A percentile compares a stretch with the other conserved stretches of the same genome.
Conservation (phyloP, 2,797 vertebrate species). For the Alfaro cultratus region DNA sequence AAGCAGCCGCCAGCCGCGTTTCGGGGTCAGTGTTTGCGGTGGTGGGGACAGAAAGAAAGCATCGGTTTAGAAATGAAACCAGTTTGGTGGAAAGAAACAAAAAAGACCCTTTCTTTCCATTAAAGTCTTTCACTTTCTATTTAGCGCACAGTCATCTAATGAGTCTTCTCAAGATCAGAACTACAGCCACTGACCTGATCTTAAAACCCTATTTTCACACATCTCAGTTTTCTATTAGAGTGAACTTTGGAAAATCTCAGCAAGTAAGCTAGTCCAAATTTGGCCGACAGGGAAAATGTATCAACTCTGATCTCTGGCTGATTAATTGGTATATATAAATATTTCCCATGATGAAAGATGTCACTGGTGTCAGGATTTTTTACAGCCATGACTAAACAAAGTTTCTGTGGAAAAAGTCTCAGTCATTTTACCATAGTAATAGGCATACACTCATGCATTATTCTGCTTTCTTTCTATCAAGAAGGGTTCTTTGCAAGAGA, state of each 20-base stretch:
- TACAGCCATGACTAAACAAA: not conserved
- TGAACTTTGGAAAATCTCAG: not conserved
- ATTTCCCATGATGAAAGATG: not conserved
- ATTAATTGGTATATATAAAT: not conserved
- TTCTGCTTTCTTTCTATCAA: not conserved
- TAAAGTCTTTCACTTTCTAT: not conserved
- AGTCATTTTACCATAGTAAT: not conserved
- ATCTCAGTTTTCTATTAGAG: not conserved
- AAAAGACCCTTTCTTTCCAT: not conserved
- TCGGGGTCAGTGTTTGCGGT: not conserved
- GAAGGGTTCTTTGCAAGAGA: not conserved
- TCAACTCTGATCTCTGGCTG: not conserved
- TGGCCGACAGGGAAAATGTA: not conserved
- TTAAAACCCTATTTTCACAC: not conserved
- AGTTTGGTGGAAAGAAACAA: not conserved
- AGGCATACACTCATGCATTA: not conserved
- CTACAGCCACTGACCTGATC: not conserved
- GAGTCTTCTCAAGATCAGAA: not conserved
- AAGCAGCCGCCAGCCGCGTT: not conserved
- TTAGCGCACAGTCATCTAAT: not conserved
- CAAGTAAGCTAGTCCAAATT: not conserved
- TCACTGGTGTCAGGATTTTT: not conserved
- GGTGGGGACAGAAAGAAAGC: not conserved
- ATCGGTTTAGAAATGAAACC: not conserved
- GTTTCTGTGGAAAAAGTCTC: not conserved